These are phyloP conservation scores for Plecotus auritus DNA, from an alignment of 2,113 vertebrate species.

Conservation along the genomic window DNA sequence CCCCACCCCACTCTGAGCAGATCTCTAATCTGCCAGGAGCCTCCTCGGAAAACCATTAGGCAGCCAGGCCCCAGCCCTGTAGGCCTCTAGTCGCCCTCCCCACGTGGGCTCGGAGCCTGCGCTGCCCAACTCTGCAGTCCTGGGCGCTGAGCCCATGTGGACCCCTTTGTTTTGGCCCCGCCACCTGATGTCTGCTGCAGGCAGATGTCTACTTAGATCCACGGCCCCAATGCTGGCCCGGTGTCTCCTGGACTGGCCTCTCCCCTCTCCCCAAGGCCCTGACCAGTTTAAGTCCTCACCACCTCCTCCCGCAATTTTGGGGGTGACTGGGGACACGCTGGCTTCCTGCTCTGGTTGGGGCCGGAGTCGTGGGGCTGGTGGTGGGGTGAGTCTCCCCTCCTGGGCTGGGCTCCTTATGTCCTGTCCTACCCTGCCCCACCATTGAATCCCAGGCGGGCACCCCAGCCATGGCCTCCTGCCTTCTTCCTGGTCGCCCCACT, in stretches of 20 bases:
- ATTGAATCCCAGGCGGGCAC: neutral
- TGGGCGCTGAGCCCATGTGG: accelerated
- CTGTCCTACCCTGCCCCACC: neutral
- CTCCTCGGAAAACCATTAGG: constrained; percentile 64
- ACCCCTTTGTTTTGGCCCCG: neutral
- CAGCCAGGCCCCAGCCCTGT: neutral
- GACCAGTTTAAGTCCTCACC: neutral
- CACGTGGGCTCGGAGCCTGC: accelerated
- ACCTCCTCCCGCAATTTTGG: neutral
- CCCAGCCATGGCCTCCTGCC: neutral
- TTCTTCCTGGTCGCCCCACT: neutral
- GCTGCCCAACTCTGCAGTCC: neutral
- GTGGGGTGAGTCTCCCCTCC: neutral
- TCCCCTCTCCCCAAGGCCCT: neutral
- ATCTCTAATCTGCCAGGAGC: constrained; percentile 41
- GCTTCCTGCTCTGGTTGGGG: neutral
- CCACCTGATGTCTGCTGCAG: neutral
- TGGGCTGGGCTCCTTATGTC: accelerated
- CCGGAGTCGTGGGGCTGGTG: neutral
- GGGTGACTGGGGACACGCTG: accelerated
- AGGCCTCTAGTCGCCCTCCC: neutral
- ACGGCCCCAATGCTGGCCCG: accelerated
- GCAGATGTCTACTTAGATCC: neutral
- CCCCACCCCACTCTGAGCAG: neutral
- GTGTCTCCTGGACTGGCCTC: neutral